Evolutionary conservation across 1,140 invertebrate genomes (phyloP).

Genomic region (Drosophila albomicans): DNA sequence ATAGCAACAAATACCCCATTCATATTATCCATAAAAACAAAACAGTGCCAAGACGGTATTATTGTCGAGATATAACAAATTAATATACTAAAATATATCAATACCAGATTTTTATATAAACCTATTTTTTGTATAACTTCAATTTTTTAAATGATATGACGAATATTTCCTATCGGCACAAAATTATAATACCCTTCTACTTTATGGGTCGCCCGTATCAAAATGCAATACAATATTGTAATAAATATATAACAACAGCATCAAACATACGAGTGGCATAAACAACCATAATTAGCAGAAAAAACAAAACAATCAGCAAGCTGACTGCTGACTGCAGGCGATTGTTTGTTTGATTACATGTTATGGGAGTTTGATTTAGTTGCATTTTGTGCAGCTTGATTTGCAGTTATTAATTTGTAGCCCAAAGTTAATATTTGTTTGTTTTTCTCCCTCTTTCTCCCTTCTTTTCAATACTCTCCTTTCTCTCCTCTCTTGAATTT

Average conservation of each 20-base stretch:
- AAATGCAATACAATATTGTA: constrained; percentile 14
- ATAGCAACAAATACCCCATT: too few relatives aligned
- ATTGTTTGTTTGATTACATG: constrained; percentile 53
- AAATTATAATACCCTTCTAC: too few relatives aligned
- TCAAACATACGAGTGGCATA: neutral
- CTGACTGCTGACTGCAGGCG: constrained; percentile 25
- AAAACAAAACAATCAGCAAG: neutral
- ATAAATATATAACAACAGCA: too few relatives aligned
- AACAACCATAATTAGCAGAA: constrained; percentile 17
- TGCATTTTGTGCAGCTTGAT: constrained; percentile 38
- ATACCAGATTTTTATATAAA: too few relatives aligned
- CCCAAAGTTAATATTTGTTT: constrained; percentile 21
- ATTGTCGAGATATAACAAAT: too few relatives aligned
- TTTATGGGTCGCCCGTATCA: neutral
- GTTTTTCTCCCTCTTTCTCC: neutral
- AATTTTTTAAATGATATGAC: too few relatives aligned
- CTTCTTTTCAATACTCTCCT: neutral
- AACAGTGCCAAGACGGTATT: too few relatives aligned
- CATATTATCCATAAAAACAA: too few relatives aligned
- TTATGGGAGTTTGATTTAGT: constrained; percentile 61
- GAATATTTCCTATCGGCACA: too few relatives aligned
- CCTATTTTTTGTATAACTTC: too few relatives aligned
- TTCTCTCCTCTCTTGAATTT: neutral
- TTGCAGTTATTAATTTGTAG: constrained; percentile 36
- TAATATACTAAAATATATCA: too few relatives aligned